Evolutionary conservation across 2,113 vertebrate species (phyloP).

Genomic region (Burhinus oedicnemus): DNA sequence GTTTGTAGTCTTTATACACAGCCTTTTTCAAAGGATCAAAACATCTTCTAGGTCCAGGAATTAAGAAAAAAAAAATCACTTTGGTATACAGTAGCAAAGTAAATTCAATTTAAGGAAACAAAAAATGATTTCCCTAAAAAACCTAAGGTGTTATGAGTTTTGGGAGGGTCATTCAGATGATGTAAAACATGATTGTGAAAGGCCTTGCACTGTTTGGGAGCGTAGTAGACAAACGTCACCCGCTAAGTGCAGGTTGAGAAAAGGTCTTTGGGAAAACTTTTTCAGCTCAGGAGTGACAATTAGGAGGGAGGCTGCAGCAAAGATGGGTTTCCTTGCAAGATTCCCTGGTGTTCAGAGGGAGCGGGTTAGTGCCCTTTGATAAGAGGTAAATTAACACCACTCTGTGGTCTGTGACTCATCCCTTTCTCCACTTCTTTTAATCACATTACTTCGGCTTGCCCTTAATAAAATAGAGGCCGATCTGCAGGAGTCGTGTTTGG

Average conservation of each 20-base stretch:
- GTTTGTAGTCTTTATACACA: background rate
- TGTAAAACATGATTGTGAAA: background rate
- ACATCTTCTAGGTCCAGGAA: background rate
- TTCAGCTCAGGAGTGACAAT: background rate
- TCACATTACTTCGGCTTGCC: background rate
- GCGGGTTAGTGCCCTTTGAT: background rate
- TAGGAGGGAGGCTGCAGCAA: background rate
- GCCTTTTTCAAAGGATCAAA: background rate
- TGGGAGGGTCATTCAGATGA: background rate
- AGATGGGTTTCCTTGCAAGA: background rate
- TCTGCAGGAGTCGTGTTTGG: background rate
- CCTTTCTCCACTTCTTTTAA: background rate
- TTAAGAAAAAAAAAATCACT: background rate
- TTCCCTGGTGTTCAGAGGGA: background rate
- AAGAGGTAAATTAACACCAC: background rate
- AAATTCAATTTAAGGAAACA: background rate
- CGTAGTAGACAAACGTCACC: rapidly evolving
- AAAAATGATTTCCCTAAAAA: background rate
- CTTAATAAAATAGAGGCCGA: background rate
- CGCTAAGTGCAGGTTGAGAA: background rate
- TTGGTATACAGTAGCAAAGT: background rate
- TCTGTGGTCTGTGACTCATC: background rate
- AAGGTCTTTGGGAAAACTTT: background rate
- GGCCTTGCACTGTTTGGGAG: background rate
- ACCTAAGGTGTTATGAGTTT: rapidly evolving